Conservation (phyloP, 2,113 vertebrate genomes). For the Geococcyx californianus region DNA sequence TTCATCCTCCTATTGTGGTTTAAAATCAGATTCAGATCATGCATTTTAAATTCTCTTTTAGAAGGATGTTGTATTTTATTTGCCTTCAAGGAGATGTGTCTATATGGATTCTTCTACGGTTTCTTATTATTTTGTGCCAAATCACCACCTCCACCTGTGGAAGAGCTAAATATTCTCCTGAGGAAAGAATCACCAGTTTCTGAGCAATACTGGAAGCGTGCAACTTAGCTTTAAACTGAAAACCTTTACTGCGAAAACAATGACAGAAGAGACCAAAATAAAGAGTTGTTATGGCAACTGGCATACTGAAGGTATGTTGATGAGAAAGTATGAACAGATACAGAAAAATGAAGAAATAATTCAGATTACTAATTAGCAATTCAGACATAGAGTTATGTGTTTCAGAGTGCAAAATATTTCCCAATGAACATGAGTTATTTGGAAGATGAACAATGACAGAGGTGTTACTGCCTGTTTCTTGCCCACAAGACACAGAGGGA, state of each 20-base stretch:
- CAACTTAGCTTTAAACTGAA: not conserved
- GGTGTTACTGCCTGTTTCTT: not conserved
- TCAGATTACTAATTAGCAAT: not conserved
- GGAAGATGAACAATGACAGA: not conserved
- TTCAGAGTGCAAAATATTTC: not conserved
- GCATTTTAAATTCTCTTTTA: not conserved
- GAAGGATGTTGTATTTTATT: not conserved
- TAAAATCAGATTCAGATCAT: not conserved
- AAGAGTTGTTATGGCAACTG: slow-evolving; percentile 47
- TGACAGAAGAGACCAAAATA: slow-evolving; percentile 2
- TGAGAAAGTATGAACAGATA: not conserved
- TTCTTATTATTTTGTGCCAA: not conserved
- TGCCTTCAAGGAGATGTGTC: not conserved
- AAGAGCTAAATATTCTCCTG: not conserved
- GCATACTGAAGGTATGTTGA: not conserved
- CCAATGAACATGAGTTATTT: not conserved
- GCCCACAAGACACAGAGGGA: not conserved
- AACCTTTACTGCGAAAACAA: not conserved
- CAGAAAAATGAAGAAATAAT: not conserved
- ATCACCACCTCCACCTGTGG: not conserved
- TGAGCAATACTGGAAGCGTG: not conserved
- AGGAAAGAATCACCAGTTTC: not conserved
- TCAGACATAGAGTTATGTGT: not conserved
- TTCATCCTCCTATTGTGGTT: not conserved
- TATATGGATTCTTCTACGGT: not conserved